phyloP scores from a whole-genome alignment of 2,888 invertebrate species.

The Calameuta pallipes region DNA sequence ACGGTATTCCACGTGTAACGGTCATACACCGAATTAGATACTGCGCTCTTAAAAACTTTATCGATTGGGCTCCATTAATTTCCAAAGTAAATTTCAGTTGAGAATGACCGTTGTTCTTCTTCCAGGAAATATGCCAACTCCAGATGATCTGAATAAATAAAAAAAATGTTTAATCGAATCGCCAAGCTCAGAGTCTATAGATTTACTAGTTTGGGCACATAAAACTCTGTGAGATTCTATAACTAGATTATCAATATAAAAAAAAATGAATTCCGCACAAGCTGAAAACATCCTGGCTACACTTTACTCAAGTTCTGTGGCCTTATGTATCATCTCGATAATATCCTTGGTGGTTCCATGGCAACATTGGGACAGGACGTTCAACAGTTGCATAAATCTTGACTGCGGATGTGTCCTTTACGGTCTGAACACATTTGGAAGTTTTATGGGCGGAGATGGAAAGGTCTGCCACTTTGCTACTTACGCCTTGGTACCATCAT shows the following conservation, averaged over 20 bases:
- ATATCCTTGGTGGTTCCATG: slow-evolving; percentile 53
- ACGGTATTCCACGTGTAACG: slow-evolving; percentile 2
- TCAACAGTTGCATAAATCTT: slow-evolving; percentile 56
- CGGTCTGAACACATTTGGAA: slow-evolving; percentile 56
- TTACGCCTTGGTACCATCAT: slow-evolving; percentile 50
- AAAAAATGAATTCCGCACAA: slow-evolving; percentile 42
- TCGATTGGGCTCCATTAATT: neutral
- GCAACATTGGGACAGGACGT: slow-evolving; percentile 62
- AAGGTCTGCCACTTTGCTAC: slow-evolving; percentile 61
- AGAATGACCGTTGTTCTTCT: neutral
- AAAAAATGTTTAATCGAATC: neutral
- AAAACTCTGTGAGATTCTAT: neutral
- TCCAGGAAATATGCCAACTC: neutral
- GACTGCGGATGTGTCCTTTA: slow-evolving; percentile 65
- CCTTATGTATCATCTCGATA: slow-evolving; percentile 48
- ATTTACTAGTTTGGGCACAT: neutral
- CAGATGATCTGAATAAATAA: neutral
- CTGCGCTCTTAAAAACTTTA: neutral
- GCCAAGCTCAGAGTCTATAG: neutral
- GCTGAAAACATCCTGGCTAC: slow-evolving; percentile 47
- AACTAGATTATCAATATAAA: neutral
- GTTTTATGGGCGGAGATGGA: slow-evolving; percentile 62
- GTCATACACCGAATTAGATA: slow-evolving; percentile 12
- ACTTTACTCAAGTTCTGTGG: slow-evolving; percentile 44
- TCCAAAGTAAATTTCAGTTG: neutral